Base-by-base conservation (phyloP, 2,797 vertebrate genomes). In the Meriones psammophilus region DNA sequence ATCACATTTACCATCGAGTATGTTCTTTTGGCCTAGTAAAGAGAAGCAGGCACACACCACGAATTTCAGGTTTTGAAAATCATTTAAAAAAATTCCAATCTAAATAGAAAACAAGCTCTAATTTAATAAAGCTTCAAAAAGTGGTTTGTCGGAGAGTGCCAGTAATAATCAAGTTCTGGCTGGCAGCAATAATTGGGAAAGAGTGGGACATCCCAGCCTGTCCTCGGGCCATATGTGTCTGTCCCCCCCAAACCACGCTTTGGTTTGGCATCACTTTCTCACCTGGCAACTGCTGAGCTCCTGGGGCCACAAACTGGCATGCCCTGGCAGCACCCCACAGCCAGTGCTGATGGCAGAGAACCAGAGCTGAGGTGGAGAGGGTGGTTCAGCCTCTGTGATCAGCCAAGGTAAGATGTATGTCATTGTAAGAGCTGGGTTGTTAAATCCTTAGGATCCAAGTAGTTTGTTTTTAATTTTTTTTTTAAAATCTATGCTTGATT, bases 41-140 rank as follows among this genome's bases (percentile, higher is more conserved):
- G 93, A 77, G 62, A 92, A 93, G 28, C 22, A 24, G 56, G 68
- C 28, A 94, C 46, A 28, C 58, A 24, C 85, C 78, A 39, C 26
- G 28, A 68, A 46, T 73, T 79, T 88, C 50, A 87, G 66, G 84
- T 78, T 68, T 94, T 14, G 64, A 91, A 88, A 90, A 88, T 92
- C 74, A 85, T 92, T 56, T 9, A 28, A 18, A 91, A 93, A 86
- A 97, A 95, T 85, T 94, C 86, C 91, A 64, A 62, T 58, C 94
- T 87, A 88, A 94, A 90, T 94, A 85, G 77, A 91, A 92, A 96
- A 84, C 69, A 81, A 96, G 50, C 87, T 95, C 89, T 94, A 92
- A 91, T 89, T 88, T 90, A 96, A 66, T 83, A 73, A 71, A 50
- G 30, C 39, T 94, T 91, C 64, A 36, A 56, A 76, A 92, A 93